Evolutionary conservation across 1,140 invertebrate species (phyloP).

Genomic region (Phenacoccus solenopsis): DNA sequence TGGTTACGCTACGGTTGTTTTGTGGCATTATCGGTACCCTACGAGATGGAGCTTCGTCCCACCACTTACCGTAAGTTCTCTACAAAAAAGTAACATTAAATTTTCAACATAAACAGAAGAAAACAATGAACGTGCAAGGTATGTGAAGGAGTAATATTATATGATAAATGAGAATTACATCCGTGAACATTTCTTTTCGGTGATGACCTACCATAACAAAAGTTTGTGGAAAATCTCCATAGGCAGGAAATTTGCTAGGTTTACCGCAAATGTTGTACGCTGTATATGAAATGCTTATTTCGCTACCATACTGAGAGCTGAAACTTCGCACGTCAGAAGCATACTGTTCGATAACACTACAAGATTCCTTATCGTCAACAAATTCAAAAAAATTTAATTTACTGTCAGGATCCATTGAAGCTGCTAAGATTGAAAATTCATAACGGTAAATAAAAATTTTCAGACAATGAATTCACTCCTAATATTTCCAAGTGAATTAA

Average conservation of each 20-base stretch:
- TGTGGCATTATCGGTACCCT: conserved; percentile 57
- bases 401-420: not conserved
- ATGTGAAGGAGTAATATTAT: not conserved
- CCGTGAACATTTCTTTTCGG: too few species aligned
- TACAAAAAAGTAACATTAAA: conserved; percentile 34
- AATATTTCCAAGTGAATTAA: too few species aligned
- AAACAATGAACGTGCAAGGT: too few species aligned
- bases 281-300: conserved; percentile 74
- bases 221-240: conserved; percentile 79
- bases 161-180: too few species aligned
- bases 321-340: conserved; percentile 60
- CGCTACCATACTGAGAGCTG: conserved; percentile 80
- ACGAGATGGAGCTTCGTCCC: conserved; percentile 60
- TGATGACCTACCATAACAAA: conserved; percentile 65
- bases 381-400: not conserved
- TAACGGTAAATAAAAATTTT: too few species aligned
- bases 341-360: conserved; percentile 43
- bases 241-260: conserved; percentile 68
- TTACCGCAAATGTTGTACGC: conserved; percentile 71
- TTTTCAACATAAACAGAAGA: too few species aligned
- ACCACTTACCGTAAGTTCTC: conserved; percentile 84
- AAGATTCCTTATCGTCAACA: not conserved
- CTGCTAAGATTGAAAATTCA: too few species aligned
- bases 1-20: conserved; percentile 48
- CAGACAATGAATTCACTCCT: too few species aligned